phyloP scores from a whole-genome alignment of 2,888 invertebrate species.

The Rotaria magnacalcarata region DNA sequence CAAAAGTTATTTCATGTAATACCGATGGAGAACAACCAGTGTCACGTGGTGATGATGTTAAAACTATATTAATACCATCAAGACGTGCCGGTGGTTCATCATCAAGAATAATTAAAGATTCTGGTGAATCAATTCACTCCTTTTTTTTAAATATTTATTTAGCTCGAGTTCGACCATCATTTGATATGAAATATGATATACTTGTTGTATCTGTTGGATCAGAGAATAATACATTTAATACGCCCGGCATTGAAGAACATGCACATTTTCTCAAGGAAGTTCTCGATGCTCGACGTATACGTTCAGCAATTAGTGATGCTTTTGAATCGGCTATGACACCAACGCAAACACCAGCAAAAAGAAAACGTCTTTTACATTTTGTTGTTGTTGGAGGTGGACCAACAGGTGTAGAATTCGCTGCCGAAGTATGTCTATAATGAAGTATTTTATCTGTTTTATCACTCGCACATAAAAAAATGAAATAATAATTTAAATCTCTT shows the following conservation, averaged over 20 bases:
- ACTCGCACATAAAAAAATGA: neutral
- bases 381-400: slow-evolving; percentile 59
- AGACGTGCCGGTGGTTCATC: neutral
- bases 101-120: slow-evolving; percentile 28
- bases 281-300: slow-evolving; percentile 57
- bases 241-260: slow-evolving; percentile 58
- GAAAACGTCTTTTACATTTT: slow-evolving; percentile 54
- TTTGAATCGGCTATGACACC: slow-evolving; percentile 58
- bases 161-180: slow-evolving; percentile 47
- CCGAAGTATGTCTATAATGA: slow-evolving; percentile 56
- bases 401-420: slow-evolving; percentile 33
- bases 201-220: slow-evolving; percentile 60
- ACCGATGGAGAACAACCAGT: neutral
- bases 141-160: neutral
- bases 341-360: slow-evolving; percentile 52
- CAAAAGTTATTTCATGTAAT: neutral
- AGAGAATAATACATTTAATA: slow-evolving; percentile 49
- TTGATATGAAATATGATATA: slow-evolving; percentile 56
- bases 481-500: neutral
- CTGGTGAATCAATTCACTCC: neutral
- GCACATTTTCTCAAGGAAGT: slow-evolving; percentile 58
- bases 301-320: slow-evolving; percentile 56
- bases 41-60: slow-evolving; percentile 1
- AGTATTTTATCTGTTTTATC: neutral
- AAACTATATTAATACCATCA: neutral